Conservation (phyloP, 2,888 invertebrate species). For the Tuta absoluta region DNA sequence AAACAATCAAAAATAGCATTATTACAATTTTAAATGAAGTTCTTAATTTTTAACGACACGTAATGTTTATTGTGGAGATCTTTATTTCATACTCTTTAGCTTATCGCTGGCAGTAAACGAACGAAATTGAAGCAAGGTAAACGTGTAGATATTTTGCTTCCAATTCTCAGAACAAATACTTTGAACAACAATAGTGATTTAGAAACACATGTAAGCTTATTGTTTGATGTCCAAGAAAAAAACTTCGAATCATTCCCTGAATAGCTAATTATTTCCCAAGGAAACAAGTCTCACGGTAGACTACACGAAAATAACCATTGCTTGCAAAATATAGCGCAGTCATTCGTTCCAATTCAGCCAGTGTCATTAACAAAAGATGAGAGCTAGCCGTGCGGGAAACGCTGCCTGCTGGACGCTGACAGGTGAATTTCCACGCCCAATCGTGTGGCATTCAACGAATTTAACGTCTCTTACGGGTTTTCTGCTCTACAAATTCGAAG, state of each 20-base stretch:
- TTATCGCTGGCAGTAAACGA: not conserved
- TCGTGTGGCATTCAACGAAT: too few species aligned
- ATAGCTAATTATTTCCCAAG: conserved; percentile 19
- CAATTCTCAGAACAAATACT: not conserved
- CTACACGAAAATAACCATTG: conserved; percentile 12
- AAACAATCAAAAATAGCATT: not conserved
- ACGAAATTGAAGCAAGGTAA: not conserved
- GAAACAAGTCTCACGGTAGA: conserved; percentile 27
- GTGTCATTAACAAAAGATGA: conserved; percentile 34
- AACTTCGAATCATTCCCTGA: not conserved
- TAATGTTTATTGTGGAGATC: conserved; percentile 5
- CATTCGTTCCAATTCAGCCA: conserved; percentile 37
- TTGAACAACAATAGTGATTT: not conserved
- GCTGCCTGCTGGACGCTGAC: conserved; percentile 13
- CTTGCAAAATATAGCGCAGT: conserved; percentile 31
- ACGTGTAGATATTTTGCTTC: not conserved
- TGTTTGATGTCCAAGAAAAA: not conserved
- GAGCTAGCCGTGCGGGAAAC: conserved; percentile 19
- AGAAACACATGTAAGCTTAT: not conserved
- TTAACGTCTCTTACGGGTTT: not conserved
- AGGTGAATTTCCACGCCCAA: conserved; percentile 3
- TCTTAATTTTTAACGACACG: not conserved
- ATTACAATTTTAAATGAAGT: not conserved
- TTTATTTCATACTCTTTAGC: not conserved
- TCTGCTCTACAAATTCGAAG: not conserved